These are phyloP conservation scores for Morpho achilles DNA, from an alignment of 2,888 invertebrate genomes.

Conservation along the genomic window DNA sequence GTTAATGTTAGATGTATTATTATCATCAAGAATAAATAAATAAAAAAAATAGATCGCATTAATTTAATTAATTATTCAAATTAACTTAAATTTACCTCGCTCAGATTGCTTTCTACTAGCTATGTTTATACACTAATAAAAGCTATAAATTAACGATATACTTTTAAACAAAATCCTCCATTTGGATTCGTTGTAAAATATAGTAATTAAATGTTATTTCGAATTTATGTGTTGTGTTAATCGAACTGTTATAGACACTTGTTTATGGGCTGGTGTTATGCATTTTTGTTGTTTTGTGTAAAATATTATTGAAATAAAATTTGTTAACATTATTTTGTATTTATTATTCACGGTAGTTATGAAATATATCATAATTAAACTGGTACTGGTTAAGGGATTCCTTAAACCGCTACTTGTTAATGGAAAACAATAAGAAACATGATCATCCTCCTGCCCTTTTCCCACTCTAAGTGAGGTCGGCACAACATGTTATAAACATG, in stretches of 20 bases:
- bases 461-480: too few species aligned
- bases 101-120: neutral
- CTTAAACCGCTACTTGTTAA: too few species aligned
- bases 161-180: slow-evolving; percentile 2
- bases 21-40: too few species aligned
- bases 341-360: too few species aligned
- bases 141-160: neutral
- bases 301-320: slow-evolving; percentile 49
- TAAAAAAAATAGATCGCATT: too few species aligned
- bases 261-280: slow-evolving; percentile 57
- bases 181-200: slow-evolving; percentile 32
- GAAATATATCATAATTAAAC: too few species aligned
- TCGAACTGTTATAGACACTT: slow-evolving; percentile 21
- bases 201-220: slow-evolving; percentile 34
- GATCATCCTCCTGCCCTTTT: too few species aligned
- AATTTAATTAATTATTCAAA: too few species aligned
- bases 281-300: slow-evolving; percentile 66
- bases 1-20: too few species aligned
- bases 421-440: too few species aligned
- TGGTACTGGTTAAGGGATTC: too few species aligned
- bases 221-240: slow-evolving; percentile 22
- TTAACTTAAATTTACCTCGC: neutral
- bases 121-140: neutral
- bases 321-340: slow-evolving; percentile 31
- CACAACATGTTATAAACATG: too few species aligned